A percentile compares a stretch with the other conserved stretches of the same genome.
These are phyloP conservation scores for Hystrix cristata DNA, from an alignment of 2,113 vertebrate species.

Conservation along the genomic window DNA sequence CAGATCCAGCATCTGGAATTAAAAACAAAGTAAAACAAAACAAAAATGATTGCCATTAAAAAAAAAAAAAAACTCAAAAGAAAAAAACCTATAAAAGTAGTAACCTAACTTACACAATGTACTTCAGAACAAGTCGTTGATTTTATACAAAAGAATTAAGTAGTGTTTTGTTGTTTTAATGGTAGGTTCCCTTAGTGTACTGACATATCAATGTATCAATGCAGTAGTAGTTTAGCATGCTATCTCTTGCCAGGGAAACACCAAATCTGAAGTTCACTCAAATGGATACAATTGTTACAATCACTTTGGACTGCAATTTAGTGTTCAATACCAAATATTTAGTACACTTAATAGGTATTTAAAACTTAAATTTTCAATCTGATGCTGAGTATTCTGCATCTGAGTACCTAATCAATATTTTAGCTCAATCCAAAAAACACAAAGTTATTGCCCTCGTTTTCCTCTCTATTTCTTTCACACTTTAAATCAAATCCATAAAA, in stretches of 20 bases:
- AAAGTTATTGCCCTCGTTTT: not conserved
- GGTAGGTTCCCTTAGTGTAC: not conserved
- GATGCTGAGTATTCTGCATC: conserved; percentile 3
- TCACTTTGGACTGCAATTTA: not conserved
- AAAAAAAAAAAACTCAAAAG: conserved; percentile 67
- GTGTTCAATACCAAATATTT: conserved; percentile 29
- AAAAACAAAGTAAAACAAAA: conserved; percentile 67
- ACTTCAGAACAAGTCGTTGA: conserved; percentile 7
- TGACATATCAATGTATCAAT: not conserved
- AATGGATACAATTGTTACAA: conserved; percentile 1
- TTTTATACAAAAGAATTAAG: conserved; percentile 35
- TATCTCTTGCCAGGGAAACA: not conserved
- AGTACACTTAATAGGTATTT: conserved; percentile 47
- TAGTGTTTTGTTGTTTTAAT: conserved; percentile 20
- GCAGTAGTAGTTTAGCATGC: not conserved
- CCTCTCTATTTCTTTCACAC: not conserved
- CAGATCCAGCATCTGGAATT: conserved; percentile 93
- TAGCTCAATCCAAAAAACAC: conserved; percentile 13
- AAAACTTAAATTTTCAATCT: conserved; percentile 47
- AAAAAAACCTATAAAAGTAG: not conserved
- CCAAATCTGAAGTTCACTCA: not conserved
- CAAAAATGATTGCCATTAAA: not conserved
- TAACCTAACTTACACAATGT: conserved; percentile 36
- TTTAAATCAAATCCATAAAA: not conserved
- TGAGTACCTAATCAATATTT: conserved; percentile 1